Conservation (phyloP, 2,888 invertebrate species). For the Osedax fenrisi region DNA sequence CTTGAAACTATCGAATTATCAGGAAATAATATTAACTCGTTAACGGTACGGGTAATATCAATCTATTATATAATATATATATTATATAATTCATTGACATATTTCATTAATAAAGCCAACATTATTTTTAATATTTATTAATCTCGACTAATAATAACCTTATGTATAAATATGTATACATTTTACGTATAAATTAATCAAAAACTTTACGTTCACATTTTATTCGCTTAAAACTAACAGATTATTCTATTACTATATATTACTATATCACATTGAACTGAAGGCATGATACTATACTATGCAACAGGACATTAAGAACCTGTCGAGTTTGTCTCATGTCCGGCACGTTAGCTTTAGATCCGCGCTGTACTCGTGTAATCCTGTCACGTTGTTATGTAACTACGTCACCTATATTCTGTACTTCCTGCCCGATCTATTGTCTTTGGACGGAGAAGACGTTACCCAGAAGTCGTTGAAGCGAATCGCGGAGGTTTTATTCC, state of each 20-base stretch:
- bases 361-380: conserved; percentile 43
- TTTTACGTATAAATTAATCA: not conserved
- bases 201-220: not conserved
- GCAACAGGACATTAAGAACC: conserved; percentile 47
- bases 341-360: conserved; percentile 45
- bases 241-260: too few species aligned
- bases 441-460: conserved; percentile 47
- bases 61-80: not conserved
- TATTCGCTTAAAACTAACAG: too few species aligned
- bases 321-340: conserved; percentile 42
- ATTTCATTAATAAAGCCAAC: not conserved
- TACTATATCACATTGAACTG: too few species aligned
- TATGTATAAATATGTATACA: too few species aligned
- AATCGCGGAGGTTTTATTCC: conserved; percentile 48
- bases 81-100: not conserved
- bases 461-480: conserved; percentile 43
- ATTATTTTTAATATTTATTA: not conserved
- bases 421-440: conserved; percentile 44
- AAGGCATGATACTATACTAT: too few species aligned
- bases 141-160: too few species aligned
- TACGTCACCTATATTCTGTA: conserved; percentile 49
- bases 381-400: conserved; percentile 48
- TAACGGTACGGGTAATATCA: conserved; percentile 46
- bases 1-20: conserved; percentile 47
- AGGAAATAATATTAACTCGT: conserved; percentile 46